A percentile compares a stretch with the other conserved stretches of the same genome.
These are phyloP conservation scores for Notocelia uddmanniana DNA, from an alignment of 2,888 invertebrate genomes.

Conservation along the genomic window DNA sequence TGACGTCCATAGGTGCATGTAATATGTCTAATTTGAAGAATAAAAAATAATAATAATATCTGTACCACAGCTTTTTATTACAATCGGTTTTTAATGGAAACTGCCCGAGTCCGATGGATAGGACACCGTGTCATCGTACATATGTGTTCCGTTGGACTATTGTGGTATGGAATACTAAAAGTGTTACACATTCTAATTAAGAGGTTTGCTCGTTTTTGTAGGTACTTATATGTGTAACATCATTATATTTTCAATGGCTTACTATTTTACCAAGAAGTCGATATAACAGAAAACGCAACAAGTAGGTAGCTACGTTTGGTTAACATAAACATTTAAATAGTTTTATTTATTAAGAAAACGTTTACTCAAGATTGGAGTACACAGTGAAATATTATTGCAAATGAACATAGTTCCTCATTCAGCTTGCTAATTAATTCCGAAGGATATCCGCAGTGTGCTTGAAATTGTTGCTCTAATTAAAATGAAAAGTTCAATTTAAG, in stretches of 20 bases:
- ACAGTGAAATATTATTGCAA: conserved; percentile 6
- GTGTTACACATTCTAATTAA: no score
- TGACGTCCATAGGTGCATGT: no score
- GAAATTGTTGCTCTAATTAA: conserved; percentile 33
- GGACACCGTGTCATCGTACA: no score
- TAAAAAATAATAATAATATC: no score
- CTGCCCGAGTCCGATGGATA: no score
- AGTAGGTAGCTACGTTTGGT: not conserved
- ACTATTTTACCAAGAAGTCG: not conserved
- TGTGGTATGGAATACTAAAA: no score
- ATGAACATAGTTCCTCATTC: conserved; percentile 8
- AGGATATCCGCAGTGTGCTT: conserved; percentile 6
- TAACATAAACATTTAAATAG: not conserved
- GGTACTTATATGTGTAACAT: not conserved
- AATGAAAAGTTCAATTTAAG: conserved; percentile 52
- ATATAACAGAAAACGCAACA: not conserved
- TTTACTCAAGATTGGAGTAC: not conserved
- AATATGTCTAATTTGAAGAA: no score
- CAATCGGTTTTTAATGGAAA: no score
- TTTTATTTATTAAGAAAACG: not conserved
- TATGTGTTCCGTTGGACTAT: no score
- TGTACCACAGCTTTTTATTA: no score
- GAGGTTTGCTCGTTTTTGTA: no score
- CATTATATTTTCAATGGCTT: not conserved
- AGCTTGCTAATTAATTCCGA: conserved; percentile 21